A percentile compares a stretch with the other conserved stretches of the same genome.
phyloP scores from a whole-genome alignment of 2,888 invertebrate species.

The Homarus gammarus region DNA sequence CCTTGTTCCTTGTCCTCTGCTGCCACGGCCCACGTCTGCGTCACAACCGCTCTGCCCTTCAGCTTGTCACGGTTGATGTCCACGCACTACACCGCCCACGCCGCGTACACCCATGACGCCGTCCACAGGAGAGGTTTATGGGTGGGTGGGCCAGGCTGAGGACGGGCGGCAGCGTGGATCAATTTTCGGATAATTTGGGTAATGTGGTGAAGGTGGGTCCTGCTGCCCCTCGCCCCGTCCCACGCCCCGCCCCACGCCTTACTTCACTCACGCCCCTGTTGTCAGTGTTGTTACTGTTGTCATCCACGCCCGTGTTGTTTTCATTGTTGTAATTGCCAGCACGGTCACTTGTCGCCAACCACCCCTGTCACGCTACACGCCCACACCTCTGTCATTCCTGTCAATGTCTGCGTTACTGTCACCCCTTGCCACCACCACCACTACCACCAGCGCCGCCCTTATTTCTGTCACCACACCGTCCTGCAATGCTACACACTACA shows the following conservation, averaged over 20 bases:
- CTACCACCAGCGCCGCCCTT: background rate
- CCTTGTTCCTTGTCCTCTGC: too few species aligned
- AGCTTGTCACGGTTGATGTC: too few species aligned
- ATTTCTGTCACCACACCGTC: too few species aligned
- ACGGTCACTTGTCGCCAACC: background rate
- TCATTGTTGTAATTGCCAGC: background rate
- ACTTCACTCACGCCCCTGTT: background rate
- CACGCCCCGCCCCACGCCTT: background rate
- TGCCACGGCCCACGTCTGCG: background rate
- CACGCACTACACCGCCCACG: too few species aligned
- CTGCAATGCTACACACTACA: too few species aligned
- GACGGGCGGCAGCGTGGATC: constrained; percentile 54
- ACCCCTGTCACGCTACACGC: background rate
- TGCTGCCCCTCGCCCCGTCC: background rate
- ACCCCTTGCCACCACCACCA: background rate
- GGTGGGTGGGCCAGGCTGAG: background rate
- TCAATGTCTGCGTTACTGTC: background rate
- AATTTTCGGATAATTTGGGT: constrained; percentile 66
- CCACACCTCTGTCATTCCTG: background rate
- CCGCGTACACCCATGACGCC: background rate
- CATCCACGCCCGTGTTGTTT: too few species aligned
- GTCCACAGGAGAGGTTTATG: background rate
- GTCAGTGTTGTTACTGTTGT: background rate
- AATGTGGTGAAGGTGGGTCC: constrained; percentile 17
- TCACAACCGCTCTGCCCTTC: background rate